Evolutionary conservation across 2,113 vertebrate species (phyloP).

Genomic region (Pycnonotus jocosus): DNA sequence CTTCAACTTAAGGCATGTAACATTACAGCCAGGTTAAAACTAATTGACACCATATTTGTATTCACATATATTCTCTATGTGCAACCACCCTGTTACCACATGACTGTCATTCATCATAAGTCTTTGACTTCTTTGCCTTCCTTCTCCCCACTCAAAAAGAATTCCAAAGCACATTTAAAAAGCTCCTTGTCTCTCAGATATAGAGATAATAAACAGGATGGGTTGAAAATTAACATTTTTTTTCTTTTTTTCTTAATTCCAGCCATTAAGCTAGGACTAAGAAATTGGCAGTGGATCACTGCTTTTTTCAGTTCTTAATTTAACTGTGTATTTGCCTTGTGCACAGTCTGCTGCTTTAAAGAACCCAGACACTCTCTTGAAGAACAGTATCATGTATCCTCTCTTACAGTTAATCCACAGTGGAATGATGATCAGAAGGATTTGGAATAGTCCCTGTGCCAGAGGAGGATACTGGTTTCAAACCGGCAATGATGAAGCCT

Average conservation of each 20-base stretch:
- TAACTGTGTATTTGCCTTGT: neutral
- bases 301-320: neutral
- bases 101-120: neutral
- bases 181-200: neutral
- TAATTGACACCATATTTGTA: neutral
- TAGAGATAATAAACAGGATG: neutral
- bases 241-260: neutral
- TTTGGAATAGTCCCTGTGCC: neutral
- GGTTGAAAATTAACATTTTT: neutral
- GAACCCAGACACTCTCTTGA: neutral
- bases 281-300: neutral
- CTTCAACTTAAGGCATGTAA: neutral
- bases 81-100: neutral
- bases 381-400: neutral
- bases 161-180: neutral
- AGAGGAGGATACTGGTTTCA: neutral
- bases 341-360: neutral
- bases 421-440: constrained; percentile 2
- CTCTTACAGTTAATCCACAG: constrained; percentile 21
- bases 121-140: neutral
- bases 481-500: neutral
- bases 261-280: neutral
- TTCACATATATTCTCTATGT: neutral
- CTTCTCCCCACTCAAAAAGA: neutral
- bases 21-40: neutral